Evolutionary conservation across 2,797 vertebrate species (phyloP).

Genomic region (Tapirus indicus): DNA sequence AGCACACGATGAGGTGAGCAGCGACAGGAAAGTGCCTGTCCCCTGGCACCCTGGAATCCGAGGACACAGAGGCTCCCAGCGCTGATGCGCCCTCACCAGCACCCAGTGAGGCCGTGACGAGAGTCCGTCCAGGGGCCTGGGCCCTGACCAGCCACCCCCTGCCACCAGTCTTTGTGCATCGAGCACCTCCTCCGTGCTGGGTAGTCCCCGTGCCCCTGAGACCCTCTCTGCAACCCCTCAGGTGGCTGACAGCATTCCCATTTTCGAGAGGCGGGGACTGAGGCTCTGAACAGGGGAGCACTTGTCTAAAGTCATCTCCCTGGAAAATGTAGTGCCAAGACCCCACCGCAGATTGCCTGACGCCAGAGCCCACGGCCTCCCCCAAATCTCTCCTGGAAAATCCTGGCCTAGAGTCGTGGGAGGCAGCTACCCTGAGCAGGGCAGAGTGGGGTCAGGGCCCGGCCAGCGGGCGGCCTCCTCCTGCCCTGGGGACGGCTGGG

Average conservation of each 20-base stretch:
- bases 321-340: neutral
- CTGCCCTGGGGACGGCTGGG: neutral
- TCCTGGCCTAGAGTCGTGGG: neutral
- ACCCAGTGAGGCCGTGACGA: accelerated
- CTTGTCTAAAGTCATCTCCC: neutral
- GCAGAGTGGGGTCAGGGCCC: neutral
- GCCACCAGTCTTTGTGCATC: neutral
- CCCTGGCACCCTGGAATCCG: neutral
- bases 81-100: neutral
- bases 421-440: neutral
- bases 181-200: neutral
- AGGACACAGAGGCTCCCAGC: neutral
- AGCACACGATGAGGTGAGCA: no score
- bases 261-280: neutral
- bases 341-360: neutral
- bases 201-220: accelerated
- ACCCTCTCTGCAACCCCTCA: neutral
- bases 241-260: neutral
- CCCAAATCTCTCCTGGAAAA: neutral
- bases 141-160: neutral
- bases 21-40: neutral
- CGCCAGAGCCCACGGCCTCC: neutral
- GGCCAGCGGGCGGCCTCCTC: neutral
- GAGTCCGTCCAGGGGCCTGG: neutral
- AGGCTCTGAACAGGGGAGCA: accelerated